These are phyloP conservation scores for Copidosoma floridanum DNA, from an alignment of 1,140 invertebrate genomes.

Conservation along the genomic window DNA sequence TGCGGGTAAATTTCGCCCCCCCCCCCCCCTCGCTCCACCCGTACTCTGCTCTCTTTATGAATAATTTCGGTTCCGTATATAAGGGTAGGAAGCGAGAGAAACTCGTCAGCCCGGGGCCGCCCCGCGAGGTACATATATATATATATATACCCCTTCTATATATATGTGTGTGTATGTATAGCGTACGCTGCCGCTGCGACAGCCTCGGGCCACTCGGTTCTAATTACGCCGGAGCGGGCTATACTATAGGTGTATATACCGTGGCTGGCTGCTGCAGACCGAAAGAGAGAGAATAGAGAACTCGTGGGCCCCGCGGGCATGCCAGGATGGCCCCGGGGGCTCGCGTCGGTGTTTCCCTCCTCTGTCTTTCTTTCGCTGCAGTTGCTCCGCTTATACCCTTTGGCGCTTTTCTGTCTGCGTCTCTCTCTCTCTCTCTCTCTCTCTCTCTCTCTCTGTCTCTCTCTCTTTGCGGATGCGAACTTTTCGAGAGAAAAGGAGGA, in stretches of 20 bases:
- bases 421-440: background rate
- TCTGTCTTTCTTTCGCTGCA: too few species aligned
- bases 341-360: too few species aligned
- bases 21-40: too few species aligned
- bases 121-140: too few species aligned
- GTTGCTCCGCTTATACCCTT: background rate
- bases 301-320: background rate
- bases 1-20: constrained; percentile 50
- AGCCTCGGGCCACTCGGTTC: constrained; percentile 46
- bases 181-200: too few species aligned
- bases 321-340: background rate
- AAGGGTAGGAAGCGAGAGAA: constrained; percentile 32
- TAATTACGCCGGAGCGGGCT: constrained; percentile 51
- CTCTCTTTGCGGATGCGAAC: background rate
- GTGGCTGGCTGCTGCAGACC: too few species aligned
- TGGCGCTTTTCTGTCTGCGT: background rate
- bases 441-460: background rate
- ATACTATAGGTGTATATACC: constrained; percentile 3
- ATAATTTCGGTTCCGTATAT: constrained; percentile 50
- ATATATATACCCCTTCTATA: too few species aligned
- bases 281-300: too few species aligned
- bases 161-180: too few species aligned
- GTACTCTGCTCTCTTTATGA: too few species aligned
- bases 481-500: constrained; percentile 9
- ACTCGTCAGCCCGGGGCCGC: constrained; percentile 47